phyloP scores from a whole-genome alignment of 2,888 invertebrate genomes.

The Cheilosia variabilis region DNA sequence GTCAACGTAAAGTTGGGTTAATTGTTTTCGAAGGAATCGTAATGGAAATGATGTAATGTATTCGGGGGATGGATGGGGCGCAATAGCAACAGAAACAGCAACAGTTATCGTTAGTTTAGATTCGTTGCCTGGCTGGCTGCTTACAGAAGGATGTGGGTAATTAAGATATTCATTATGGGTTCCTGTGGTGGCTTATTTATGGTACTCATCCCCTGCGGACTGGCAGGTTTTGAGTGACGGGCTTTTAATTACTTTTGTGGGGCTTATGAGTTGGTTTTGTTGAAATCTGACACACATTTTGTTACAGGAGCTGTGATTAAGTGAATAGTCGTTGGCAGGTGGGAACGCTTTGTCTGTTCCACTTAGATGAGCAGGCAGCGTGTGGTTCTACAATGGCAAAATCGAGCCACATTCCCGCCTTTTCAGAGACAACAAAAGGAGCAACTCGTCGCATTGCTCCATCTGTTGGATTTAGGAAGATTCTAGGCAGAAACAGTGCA shows the following conservation, averaged over 20 bases:
- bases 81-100: slow-evolving; percentile 1
- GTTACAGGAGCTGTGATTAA: too few relatives aligned
- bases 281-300: too few relatives aligned
- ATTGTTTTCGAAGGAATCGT: slow-evolving; percentile 57
- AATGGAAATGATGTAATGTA: slow-evolving; percentile 34
- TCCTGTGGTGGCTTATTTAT: background rate
- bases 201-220: background rate
- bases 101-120: slow-evolving; percentile 50
- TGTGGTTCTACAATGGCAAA: too few relatives aligned
- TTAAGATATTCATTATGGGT: slow-evolving; percentile 39
- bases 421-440: too few relatives aligned
- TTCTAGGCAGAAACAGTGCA: too few relatives aligned
- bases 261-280: background rate
- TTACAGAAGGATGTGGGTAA: slow-evolving; percentile 43
- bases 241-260: background rate
- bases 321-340: too few relatives aligned
- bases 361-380: too few relatives aligned
- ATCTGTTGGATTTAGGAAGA: too few relatives aligned
- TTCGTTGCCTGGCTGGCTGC: slow-evolving; percentile 21
- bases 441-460: too few relatives aligned
- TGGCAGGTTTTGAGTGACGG: background rate
- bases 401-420: too few relatives aligned
- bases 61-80: slow-evolving; percentile 13
- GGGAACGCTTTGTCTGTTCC: too few relatives aligned
- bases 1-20: slow-evolving; percentile 57